phyloP scores from a whole-genome alignment of 2,113 vertebrate genomes.

The Tapirus terrestris region DNA sequence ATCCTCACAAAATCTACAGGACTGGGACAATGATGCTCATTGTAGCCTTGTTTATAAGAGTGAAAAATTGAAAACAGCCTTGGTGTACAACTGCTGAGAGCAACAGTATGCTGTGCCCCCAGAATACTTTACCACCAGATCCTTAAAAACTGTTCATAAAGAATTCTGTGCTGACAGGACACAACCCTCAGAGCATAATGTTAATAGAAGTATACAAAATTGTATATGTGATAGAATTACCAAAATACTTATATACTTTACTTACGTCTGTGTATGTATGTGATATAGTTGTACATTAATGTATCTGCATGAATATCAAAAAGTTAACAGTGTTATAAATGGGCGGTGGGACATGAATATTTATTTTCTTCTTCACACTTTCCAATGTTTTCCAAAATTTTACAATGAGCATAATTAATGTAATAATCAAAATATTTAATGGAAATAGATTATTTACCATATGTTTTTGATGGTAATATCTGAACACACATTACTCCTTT shows the following conservation, averaged over 20 bases:
- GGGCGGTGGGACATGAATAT: not conserved
- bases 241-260: not conserved
- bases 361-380: constrained; percentile 9
- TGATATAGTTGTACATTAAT: not conserved
- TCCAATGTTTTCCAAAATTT: not conserved
- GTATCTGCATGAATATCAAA: not conserved
- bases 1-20: not conserved
- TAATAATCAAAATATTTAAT: not conserved
- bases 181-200: not conserved
- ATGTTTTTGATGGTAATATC: not conserved
- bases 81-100: not conserved
- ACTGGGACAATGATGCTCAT: not conserved
- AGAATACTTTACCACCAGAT: not conserved
- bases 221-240: not conserved
- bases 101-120: fast-evolving
- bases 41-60: not conserved
- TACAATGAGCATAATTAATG: not conserved
- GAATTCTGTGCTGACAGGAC: not conserved
- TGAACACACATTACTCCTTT: not conserved
- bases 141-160: not conserved
- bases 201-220: not conserved
- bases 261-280: not conserved
- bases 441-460: not conserved
- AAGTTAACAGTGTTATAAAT: not conserved
- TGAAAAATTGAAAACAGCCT: not conserved